These are phyloP conservation scores for Heliconius congener DNA, from an alignment of 1,140 invertebrate genomes.

Conservation along the genomic window DNA sequence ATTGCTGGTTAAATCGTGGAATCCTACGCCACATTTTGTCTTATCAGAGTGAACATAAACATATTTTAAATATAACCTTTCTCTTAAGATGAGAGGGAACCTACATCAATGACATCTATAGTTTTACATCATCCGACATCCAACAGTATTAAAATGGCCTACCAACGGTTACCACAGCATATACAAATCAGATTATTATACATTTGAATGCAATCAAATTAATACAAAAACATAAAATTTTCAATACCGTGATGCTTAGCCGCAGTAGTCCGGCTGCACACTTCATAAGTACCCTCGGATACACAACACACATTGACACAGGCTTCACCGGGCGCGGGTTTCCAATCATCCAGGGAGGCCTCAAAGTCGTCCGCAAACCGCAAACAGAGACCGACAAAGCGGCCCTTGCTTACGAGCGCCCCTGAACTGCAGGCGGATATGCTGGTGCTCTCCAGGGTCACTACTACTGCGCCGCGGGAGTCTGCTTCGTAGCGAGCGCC, in stretches of 20 bases:
- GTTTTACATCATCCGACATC: too few relatives aligned
- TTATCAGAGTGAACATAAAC: too few relatives aligned
- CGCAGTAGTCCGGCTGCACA: slow-evolving; percentile 94
- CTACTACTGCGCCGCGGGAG: slow-evolving; percentile 93
- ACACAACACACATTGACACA: slow-evolving; percentile 96
- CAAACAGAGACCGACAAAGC: slow-evolving; percentile 93
- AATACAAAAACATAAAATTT: neutral
- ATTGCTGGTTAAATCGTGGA: too few relatives aligned
- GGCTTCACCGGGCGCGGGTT: slow-evolving; percentile 92
- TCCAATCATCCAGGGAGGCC: slow-evolving; percentile 97
- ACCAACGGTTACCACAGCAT: too few relatives aligned
- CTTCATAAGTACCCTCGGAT: slow-evolving; percentile 98
- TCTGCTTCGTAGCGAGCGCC: slow-evolving; percentile 88
- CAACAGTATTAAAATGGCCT: too few relatives aligned
- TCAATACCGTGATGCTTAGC: slow-evolving; percentile 85
- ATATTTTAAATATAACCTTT: too few relatives aligned
- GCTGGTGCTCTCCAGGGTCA: slow-evolving; percentile 96
- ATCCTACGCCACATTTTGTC: too few relatives aligned
- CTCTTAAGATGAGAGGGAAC: too few relatives aligned
- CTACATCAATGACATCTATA: too few relatives aligned
- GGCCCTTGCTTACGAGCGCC: slow-evolving; percentile 88
- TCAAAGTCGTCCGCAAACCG: slow-evolving; percentile 98
- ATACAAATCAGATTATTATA: too few relatives aligned
- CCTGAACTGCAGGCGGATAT: slow-evolving; percentile 94
- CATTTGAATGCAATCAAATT: too few relatives aligned